Evolutionary conservation across 2,113 vertebrate species (phyloP), one percentile per base, ranked within the genome.

Genomic region (Apeltes quadracus): DNA sequence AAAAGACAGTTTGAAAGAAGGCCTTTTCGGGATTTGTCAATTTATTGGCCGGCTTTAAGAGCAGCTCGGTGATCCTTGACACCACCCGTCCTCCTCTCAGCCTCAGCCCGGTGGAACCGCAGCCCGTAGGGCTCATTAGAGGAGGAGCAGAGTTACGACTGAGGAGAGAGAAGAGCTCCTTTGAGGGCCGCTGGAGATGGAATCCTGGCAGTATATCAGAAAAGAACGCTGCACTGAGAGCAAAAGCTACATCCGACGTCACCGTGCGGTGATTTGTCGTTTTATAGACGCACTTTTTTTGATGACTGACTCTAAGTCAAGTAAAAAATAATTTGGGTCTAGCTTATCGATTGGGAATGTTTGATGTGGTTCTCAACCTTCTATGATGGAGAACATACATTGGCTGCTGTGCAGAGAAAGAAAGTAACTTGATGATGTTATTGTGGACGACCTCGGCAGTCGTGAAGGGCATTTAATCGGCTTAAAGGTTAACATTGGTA

Each of bases 121-220:
- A 76, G 80, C 89, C 88, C 90, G 46, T 80, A 82, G 90, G 90
- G 78, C 88, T 90, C 89, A 87, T 92, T 92, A 90, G 77, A 83
- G 72, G 69, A 81, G 73, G 72, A 81, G 82, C 48, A 82, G 76
- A 69, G 73, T 55, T 84, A 82, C 72, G 75, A 65, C 78, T 70
- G 64, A 66, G 81, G 66, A 71, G 78, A 81, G 23, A 56, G 69
- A 56, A 62, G 22, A 51, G 79, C 72, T 87, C 82, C 81, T 87
- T 88, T 81, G 86, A 83, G 84, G 87, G 32, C 85, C 88, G 87
- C 76, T 76, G 79, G 85, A 73, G 81, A 84, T 53, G 83, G 73
- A 73, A 85, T 53, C 54, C 79, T 83, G 89, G 72, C 81, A 76
- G 78, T 75, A 68, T 84, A 78, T 84, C 82, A 76, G 66, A 81